Evolutionary conservation across 2,797 vertebrate genomes (phyloP).

Genomic region (Heliangelus exortis): DNA sequence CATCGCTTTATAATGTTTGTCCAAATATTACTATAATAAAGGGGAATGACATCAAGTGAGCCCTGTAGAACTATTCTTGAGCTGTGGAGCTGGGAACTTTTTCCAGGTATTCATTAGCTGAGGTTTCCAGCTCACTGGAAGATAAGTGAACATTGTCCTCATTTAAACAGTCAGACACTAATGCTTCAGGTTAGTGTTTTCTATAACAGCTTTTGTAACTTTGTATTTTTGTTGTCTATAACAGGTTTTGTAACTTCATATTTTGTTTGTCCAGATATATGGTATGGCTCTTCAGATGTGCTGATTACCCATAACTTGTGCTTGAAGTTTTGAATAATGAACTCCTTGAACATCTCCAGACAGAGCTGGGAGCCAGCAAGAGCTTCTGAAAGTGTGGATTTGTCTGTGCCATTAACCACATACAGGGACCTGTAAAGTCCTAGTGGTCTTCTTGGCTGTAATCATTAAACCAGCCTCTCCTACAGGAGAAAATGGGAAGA

Average conservation of each 20-base stretch:
- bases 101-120: conserved; percentile 26
- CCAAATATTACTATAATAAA: not conserved
- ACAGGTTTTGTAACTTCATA: conserved; percentile 16
- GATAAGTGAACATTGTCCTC: not conserved
- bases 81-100: not conserved
- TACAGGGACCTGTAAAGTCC: conserved; percentile 42
- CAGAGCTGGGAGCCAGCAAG: not conserved
- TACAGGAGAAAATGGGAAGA: not conserved
- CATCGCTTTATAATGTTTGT: not conserved
- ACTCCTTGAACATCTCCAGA: conserved; percentile 32
- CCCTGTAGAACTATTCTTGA: not conserved
- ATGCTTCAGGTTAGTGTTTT: conserved; percentile 31
- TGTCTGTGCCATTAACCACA: conserved; percentile 6
- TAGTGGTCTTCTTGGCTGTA: conserved; percentile 17
- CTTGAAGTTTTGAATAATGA: conserved; percentile 59
- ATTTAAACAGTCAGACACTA: not conserved
- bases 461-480: conserved; percentile 54
- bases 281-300: conserved; percentile 26
- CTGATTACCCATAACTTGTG: conserved; percentile 25
- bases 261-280: not conserved
- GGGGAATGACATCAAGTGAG: not conserved
- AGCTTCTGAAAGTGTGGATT: not conserved
- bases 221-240: not conserved
- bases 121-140: not conserved
- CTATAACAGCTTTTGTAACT: conserved; percentile 14